Conservation (phyloP, 2,888 invertebrate species). For the Loripinus fragilis region DNA sequence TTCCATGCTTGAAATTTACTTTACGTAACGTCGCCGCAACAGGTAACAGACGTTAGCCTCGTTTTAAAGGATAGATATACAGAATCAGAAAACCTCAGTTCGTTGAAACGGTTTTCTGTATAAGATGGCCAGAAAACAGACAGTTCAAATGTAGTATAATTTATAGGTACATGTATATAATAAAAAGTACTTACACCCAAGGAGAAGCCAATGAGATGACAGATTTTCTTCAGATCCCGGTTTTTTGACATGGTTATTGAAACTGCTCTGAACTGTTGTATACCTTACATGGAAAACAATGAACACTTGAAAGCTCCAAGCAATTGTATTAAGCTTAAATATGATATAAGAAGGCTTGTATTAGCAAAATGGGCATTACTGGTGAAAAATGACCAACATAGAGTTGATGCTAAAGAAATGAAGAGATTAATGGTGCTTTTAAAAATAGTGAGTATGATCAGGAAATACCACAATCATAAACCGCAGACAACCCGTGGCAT, state of each 20-base stretch:
- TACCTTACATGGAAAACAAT: slow-evolving; percentile 10
- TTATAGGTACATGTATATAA: no score
- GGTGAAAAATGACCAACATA: slow-evolving; percentile 30
- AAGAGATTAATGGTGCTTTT: slow-evolving; percentile 20
- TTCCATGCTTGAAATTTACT: no score
- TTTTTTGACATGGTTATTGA: slow-evolving; percentile 11
- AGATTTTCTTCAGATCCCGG: slow-evolving; percentile 6
- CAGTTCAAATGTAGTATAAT: no score
- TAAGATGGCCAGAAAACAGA: no score
- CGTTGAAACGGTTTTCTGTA: no score
- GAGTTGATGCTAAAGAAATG: slow-evolving; percentile 19
- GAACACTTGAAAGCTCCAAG: slow-evolving; percentile 15
- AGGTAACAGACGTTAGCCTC: no score
- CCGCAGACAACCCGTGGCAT: no score
- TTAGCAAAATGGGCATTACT: slow-evolving; percentile 29
- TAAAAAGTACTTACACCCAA: neutral
- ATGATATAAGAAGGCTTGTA: slow-evolving; percentile 26
- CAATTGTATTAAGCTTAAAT: slow-evolving; percentile 33
- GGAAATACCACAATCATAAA: no score
- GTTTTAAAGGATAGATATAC: no score
- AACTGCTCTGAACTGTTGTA: slow-evolving; percentile 5
- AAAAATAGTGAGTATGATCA: no score
- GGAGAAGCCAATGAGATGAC: neutral
- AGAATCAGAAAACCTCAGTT: no score
- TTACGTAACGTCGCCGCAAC: no score